A percentile compares a stretch with the other conserved stretches of the same genome.
These are phyloP conservation scores for Jaculus jaculus DNA, from an alignment of 2,113 vertebrate genomes.

Conservation along the genomic window DNA sequence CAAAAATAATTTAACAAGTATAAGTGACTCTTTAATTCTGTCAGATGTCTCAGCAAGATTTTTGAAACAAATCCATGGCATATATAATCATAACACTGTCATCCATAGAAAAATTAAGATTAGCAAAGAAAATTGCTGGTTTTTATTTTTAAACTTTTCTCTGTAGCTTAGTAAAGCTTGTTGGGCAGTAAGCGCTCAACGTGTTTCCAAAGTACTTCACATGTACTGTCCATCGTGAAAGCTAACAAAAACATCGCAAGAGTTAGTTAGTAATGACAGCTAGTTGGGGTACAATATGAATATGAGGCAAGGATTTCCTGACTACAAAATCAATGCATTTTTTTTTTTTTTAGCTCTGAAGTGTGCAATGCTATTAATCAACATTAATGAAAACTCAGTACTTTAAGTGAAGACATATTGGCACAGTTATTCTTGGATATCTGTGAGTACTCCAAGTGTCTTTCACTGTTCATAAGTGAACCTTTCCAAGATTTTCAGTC, in stretches of 20 bases:
- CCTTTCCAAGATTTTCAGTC: background rate
- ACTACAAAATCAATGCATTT: background rate
- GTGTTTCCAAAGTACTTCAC: background rate
- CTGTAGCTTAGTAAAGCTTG: background rate
- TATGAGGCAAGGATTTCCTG: background rate
- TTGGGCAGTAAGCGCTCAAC: background rate
- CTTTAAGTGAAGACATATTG: background rate
- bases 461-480: background rate
- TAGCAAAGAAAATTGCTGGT: background rate
- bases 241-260: background rate
- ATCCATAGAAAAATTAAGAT: slow-evolving; percentile 5
- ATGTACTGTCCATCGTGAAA: background rate
- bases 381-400: background rate
- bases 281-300: background rate
- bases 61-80: background rate
- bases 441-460: background rate
- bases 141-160: background rate
- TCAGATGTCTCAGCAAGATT: background rate
- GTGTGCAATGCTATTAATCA: background rate
- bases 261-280: background rate
- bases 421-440: background rate
- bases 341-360: background rate
- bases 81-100: background rate
- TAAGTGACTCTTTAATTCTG: background rate
- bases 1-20: slow-evolving; percentile 48